Evolutionary conservation across 2,797 vertebrate genomes (phyloP).

Genomic region (Potorous gilbertii): DNA sequence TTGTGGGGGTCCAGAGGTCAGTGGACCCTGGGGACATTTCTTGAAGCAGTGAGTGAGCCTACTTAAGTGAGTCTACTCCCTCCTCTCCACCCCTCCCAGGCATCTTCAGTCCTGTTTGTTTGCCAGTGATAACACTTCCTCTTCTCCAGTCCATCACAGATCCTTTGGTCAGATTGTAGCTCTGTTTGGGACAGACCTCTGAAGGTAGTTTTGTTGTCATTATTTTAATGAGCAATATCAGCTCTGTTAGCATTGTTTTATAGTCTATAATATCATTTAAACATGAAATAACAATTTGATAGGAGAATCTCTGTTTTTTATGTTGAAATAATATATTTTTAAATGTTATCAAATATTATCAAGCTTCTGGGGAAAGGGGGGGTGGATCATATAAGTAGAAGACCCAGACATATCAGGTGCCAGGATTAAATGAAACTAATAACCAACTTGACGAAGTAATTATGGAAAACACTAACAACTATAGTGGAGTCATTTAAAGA

Average conservation of each 20-base stretch:
- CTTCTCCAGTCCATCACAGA: slow-evolving; percentile 44
- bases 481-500: background rate
- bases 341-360: background rate
- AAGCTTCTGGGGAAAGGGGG: background rate
- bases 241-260: background rate
- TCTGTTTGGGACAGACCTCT: background rate
- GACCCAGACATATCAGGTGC: background rate
- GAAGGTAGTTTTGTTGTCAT: background rate
- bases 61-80: slow-evolving; percentile 3
- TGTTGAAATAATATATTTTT: background rate
- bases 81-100: background rate
- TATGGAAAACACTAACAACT: background rate
- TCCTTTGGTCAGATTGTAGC: slow-evolving; percentile 35
- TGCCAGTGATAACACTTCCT: slow-evolving; percentile 10
- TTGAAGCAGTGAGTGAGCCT: background rate
- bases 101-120: slow-evolving; percentile 36
- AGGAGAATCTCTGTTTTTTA: slow-evolving; percentile 12
- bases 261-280: slow-evolving; percentile 5
- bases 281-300: slow-evolving; percentile 6
- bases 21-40: slow-evolving; percentile 4
- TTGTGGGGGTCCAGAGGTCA: slow-evolving; percentile 30
- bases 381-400: background rate
- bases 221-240: background rate
- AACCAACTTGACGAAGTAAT: background rate
- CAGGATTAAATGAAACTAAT: background rate